Evolutionary conservation across 1,140 invertebrate genomes (phyloP).

Genomic region (Mya arenaria): DNA sequence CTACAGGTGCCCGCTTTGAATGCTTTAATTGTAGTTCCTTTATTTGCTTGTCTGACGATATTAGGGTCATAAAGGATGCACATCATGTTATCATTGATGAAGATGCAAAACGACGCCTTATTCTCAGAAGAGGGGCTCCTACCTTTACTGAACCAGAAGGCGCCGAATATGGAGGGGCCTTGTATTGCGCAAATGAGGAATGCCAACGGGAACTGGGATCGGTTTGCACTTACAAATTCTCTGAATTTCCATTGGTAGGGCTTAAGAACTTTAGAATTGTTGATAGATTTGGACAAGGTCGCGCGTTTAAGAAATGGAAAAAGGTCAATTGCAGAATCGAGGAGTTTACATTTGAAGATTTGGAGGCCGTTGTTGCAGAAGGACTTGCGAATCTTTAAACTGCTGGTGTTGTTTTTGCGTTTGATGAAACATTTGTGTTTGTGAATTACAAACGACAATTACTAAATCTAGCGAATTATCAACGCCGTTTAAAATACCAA

Average conservation of each 20-base stretch:
- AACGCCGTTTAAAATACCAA: no score
- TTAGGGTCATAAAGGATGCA: conserved; percentile 60
- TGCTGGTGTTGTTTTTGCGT: no score
- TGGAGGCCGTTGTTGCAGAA: conserved; percentile 13
- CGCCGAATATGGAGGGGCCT: conserved; percentile 55
- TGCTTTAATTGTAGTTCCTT: conserved; percentile 67
- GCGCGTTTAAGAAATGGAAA: conserved; percentile 60
- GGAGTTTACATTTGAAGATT: conserved; percentile 47
- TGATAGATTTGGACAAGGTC: conserved; percentile 41
- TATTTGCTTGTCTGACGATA: conserved; percentile 62
- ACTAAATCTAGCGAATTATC: no score
- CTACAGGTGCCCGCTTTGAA: conserved; percentile 53
- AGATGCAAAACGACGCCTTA: conserved; percentile 45
- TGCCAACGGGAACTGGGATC: conserved; percentile 68
- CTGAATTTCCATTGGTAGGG: conserved; percentile 63
- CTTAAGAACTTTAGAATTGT: conserved; percentile 61
- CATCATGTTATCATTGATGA: conserved; percentile 62
- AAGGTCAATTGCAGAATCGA: conserved; percentile 47
- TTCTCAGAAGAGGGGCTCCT: conserved; percentile 14
- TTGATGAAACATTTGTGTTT: no score
- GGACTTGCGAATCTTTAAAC: not conserved
- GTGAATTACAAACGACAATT: no score
- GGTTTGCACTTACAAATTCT: conserved; percentile 49
- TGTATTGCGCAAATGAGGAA: conserved; percentile 27
- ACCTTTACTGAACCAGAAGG: conserved; percentile 21